Conservation (phyloP, 1,140 invertebrate genomes). For the Muscidifurax raptorellus region DNA sequence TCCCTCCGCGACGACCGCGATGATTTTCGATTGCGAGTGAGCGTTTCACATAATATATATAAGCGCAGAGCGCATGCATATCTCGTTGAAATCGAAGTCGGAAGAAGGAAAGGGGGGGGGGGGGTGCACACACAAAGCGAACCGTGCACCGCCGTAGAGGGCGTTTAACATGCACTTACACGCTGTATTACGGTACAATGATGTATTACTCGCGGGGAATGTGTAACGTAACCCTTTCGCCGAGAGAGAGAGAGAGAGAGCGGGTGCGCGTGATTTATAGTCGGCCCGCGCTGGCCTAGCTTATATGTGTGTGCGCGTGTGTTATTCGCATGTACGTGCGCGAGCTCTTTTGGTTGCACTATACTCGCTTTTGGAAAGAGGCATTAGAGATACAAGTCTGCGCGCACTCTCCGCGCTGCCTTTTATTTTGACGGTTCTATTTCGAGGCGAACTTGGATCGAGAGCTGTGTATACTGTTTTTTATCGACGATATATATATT, state of each 20-base stretch:
- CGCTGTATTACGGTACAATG: constrained; percentile 55
- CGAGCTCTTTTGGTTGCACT: not conserved
- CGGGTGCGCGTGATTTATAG: constrained; percentile 45
- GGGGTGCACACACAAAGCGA: not conserved
- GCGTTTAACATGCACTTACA: constrained; percentile 54
- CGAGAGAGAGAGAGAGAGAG: not conserved
- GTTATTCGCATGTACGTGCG: not conserved
- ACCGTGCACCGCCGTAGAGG: constrained; percentile 9
- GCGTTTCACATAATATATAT: not conserved
- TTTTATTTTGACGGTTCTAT: not conserved
- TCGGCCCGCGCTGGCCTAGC: constrained; percentile 10
- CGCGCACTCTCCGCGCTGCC: not conserved
- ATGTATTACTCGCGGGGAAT: constrained; percentile 47
- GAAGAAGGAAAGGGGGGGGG: constrained; percentile 6
- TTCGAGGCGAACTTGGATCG: not conserved
- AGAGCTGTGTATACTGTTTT: too few species aligned
- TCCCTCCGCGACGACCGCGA: not conserved
- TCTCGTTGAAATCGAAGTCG: constrained; percentile 40
- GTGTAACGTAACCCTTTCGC: constrained; percentile 46
- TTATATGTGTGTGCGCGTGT: not conserved
- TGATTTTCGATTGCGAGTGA: constrained; percentile 1
- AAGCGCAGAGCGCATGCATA: not conserved
- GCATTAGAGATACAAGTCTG: not conserved
- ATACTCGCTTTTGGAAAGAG: not conserved
- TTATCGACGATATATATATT: too few species aligned